These are phyloP conservation scores for Temnothorax curvispinosus DNA, from an alignment of 1,140 invertebrate species.

Conservation along the genomic window DNA sequence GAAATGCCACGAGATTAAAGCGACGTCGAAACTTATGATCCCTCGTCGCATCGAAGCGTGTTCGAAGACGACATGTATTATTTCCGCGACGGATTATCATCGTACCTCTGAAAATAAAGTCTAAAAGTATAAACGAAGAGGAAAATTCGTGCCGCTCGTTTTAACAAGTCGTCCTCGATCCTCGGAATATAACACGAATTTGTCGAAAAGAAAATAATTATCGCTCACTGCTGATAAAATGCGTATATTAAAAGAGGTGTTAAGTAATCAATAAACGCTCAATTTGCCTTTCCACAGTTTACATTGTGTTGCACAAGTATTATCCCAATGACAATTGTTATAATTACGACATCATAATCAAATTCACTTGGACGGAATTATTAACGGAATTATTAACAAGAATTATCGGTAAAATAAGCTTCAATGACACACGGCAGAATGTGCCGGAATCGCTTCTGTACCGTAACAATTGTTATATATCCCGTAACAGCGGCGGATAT, in stretches of 20 bases:
- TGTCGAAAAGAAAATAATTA: neutral
- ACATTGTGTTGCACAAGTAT: neutral
- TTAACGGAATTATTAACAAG: slow-evolving; percentile 9
- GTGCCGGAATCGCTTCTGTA: neutral
- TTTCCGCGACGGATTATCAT: neutral
- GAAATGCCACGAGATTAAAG: neutral
- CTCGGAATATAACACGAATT: neutral
- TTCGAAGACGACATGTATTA: slow-evolving; percentile 1
- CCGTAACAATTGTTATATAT: neutral
- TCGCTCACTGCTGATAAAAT: neutral
- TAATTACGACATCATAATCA: neutral
- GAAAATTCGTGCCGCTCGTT: neutral
- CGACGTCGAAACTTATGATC: neutral
- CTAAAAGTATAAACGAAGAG: neutral
- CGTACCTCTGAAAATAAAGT: neutral
- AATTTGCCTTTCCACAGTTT: neutral
- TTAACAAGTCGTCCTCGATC: neutral
- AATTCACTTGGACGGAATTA: slow-evolving; percentile 19
- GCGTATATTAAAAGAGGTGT: neutral
- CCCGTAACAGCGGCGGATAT: neutral
- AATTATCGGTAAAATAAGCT: neutral
- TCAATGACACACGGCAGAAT: neutral
- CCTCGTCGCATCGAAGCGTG: neutral
- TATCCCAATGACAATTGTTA: slow-evolving; percentile 1
- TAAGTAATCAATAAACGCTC: neutral